phyloP scores from a whole-genome alignment of 1,140 invertebrate species.

The Olivierus martensii region DNA sequence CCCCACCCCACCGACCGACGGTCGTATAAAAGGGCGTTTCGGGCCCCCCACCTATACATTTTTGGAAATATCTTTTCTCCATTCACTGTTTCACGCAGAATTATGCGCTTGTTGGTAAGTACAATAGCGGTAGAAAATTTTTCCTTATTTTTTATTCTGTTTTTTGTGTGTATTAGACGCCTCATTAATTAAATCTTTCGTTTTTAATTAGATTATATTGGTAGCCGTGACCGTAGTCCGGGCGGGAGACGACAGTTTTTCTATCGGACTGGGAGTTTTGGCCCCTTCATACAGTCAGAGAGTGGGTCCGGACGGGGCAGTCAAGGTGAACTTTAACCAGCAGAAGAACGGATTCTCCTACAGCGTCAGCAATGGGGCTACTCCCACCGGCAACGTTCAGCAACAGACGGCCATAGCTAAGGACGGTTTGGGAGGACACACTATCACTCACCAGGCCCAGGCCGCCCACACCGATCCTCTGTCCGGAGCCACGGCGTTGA shows the following conservation, averaged over 20 bases:
- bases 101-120: too few relatives aligned
- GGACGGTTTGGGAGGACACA: slow-evolving; percentile 9
- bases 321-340: slow-evolving; percentile 12
- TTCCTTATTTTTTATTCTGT: too few relatives aligned
- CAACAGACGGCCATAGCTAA: slow-evolving; percentile 14
- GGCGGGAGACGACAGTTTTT: slow-evolving; percentile 11
- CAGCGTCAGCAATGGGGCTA: slow-evolving; percentile 14
- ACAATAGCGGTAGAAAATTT: too few relatives aligned
- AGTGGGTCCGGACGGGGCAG: slow-evolving; percentile 12
- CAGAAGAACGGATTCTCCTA: slow-evolving; percentile 16
- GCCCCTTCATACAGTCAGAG: slow-evolving; percentile 18
- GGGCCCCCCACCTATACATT: too few relatives aligned
- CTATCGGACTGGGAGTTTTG: slow-evolving; percentile 17
- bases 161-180: too few relatives aligned
- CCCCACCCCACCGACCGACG: too few relatives aligned
- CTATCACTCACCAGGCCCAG: slow-evolving; percentile 9
- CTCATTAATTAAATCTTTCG: too few relatives aligned
- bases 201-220: too few relatives aligned
- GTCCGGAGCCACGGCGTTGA: slow-evolving; percentile 10
- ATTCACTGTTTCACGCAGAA: too few relatives aligned
- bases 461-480: slow-evolving; percentile 10
- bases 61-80: too few relatives aligned
- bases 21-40: too few relatives aligned
- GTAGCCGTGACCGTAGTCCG: neutral
- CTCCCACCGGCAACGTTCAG: slow-evolving; percentile 2